phyloP scores from a whole-genome alignment of 2,113 vertebrate species.

The Clinocottus analis region DNA sequence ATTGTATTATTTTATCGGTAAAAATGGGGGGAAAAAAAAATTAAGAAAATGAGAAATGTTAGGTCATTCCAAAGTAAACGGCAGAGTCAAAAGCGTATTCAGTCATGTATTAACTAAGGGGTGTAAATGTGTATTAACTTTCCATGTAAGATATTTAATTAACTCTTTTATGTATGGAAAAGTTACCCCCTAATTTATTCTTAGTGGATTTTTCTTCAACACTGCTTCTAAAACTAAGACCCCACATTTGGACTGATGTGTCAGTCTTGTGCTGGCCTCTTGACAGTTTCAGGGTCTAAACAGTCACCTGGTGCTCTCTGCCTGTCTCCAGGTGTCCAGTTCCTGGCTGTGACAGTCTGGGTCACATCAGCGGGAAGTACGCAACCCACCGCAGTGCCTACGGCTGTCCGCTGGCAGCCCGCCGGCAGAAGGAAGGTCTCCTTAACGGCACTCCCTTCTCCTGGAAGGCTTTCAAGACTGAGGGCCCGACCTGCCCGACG shows the following conservation, averaged over 20 bases:
- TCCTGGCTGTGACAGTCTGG: slow-evolving; percentile 96
- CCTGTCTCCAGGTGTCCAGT: slow-evolving; percentile 90
- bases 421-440: slow-evolving; percentile 94
- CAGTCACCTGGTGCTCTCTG: neutral
- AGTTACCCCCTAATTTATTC: neutral
- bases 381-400: slow-evolving; percentile 98
- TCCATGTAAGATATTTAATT: neutral
- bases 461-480: slow-evolving; percentile 95
- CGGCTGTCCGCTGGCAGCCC: slow-evolving; percentile 93
- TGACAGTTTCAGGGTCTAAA: neutral
- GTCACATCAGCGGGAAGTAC: slow-evolving; percentile 98
- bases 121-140: neutral
- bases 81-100: too few relatives aligned
- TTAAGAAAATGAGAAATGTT: neutral
- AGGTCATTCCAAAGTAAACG: too few relatives aligned
- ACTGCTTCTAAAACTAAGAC: neutral
- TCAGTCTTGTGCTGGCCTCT: neutral
- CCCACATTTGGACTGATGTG: neutral
- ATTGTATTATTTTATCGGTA: neutral
- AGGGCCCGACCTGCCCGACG: slow-evolving; percentile 95
- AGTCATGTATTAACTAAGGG: neutral
- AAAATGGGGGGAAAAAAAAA: neutral
- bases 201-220: neutral
- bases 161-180: neutral
- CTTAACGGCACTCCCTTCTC: slow-evolving; percentile 93